These are phyloP conservation scores for Ochotona princeps DNA, from an alignment of 2,113 vertebrate species.

Conservation along the genomic window DNA sequence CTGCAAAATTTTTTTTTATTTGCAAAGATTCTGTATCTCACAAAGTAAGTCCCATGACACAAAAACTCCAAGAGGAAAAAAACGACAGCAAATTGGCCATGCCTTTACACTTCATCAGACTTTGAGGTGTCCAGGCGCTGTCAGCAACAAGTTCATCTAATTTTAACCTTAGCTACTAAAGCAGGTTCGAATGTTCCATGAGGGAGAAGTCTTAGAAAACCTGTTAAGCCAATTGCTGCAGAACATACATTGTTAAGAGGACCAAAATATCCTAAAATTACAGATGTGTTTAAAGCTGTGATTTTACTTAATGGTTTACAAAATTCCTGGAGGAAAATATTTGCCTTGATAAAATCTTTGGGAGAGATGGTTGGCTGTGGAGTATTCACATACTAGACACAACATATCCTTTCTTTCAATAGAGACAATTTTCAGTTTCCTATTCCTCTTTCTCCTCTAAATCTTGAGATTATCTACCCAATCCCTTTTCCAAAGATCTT, in stretches of 20 bases:
- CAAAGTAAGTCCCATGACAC: background rate
- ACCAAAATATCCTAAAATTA: background rate
- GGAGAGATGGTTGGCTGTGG: background rate
- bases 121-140: background rate
- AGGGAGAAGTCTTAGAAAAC: background rate
- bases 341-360: background rate
- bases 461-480: conserved; percentile 6
- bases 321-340: background rate
- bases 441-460: conserved; percentile 15
- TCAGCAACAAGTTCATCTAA: background rate
- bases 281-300: background rate
- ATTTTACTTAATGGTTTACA: background rate
- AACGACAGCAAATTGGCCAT: background rate
- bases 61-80: background rate
- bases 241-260: background rate
- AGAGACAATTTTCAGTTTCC: conserved; percentile 38
- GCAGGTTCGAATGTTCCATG: background rate
- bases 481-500: conserved; percentile 21
- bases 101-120: background rate
- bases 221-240: background rate
- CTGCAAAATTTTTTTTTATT: background rate
- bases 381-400: background rate
- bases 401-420: background rate
- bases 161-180: background rate
- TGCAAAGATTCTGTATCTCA: background rate